A percentile compares a stretch with the other conserved stretches of the same genome.
phyloP scores from a whole-genome alignment of 2,888 invertebrate species.

The Syritta pipiens region DNA sequence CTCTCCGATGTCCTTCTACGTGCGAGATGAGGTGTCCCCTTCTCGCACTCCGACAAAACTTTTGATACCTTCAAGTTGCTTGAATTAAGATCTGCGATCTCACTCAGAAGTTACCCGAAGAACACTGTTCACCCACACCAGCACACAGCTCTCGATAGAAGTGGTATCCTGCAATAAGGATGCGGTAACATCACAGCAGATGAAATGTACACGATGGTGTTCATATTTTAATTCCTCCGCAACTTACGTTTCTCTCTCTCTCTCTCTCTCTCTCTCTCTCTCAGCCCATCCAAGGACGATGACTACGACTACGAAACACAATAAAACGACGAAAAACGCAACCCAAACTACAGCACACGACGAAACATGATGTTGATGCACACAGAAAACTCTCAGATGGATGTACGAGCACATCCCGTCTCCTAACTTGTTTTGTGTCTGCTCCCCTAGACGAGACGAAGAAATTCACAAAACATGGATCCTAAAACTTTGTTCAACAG shows the following conservation, averaged over 20 bases:
- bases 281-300: neutral
- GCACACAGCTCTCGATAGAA: neutral
- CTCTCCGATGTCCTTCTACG: conserved; percentile 5
- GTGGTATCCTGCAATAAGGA: conserved; percentile 15
- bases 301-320: neutral
- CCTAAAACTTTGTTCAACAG: conserved; percentile 49
- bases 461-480: conserved; percentile 52
- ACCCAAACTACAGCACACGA: conserved; percentile 32
- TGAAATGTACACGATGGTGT: conserved; percentile 44
- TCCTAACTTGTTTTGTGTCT: conserved; percentile 47
- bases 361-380: conserved; percentile 47
- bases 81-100: conserved; percentile 33
- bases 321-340: neutral
- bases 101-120: conserved; percentile 41
- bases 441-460: conserved; percentile 38
- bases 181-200: conserved; percentile 25
- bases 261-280: no score
- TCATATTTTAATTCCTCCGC: conserved; percentile 43
- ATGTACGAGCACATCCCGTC: conserved; percentile 36
- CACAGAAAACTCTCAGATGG: conserved; percentile 49
- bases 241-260: no score
- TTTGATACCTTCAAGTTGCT: conserved; percentile 45
- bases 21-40: conserved; percentile 12
- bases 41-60: conserved; percentile 25
- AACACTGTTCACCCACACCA: no score